Conservation (phyloP, 2,888 invertebrate species). For the Leptura quadrifasciata region DNA sequence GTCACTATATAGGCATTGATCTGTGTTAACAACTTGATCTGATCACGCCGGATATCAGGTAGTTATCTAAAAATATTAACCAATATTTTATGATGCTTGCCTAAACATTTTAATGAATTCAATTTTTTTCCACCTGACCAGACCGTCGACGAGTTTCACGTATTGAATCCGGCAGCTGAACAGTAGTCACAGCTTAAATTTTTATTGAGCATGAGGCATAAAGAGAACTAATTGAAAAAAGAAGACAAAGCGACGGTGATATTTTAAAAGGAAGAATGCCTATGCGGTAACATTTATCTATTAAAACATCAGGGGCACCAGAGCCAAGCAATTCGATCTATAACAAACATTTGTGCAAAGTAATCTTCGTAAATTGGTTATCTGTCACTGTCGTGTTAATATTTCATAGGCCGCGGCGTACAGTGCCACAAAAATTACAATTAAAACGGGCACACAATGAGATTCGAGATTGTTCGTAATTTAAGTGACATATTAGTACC, state of each 20-base stretch:
- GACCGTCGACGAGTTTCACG: neutral
- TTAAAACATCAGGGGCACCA: slow-evolving; percentile 40
- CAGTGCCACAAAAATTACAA: slow-evolving; percentile 44
- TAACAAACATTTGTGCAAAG: slow-evolving; percentile 63
- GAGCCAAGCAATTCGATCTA: slow-evolving; percentile 57
- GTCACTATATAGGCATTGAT: no score
- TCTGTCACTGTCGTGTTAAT: slow-evolving; percentile 59
- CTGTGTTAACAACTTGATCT: neutral
- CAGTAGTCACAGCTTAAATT: slow-evolving; percentile 37
- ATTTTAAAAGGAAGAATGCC: slow-evolving; percentile 40
- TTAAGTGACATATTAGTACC: slow-evolving; percentile 57
- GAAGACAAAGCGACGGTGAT: slow-evolving; percentile 48
- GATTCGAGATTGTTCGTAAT: slow-evolving; percentile 26
- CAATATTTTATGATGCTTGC: slow-evolving; percentile 10
- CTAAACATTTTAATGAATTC: slow-evolving; percentile 10
- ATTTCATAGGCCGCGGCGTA: slow-evolving; percentile 20
- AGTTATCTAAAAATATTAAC: neutral
- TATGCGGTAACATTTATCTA: slow-evolving; percentile 45
- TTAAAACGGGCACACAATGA: slow-evolving; percentile 53
- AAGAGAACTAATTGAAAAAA: slow-evolving; percentile 38
- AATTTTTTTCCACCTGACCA: slow-evolving; percentile 34
- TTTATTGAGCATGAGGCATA: slow-evolving; percentile 27
- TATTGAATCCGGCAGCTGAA: slow-evolving; percentile 38
- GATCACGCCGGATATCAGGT: neutral
- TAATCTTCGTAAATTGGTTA: slow-evolving; percentile 65